These are phyloP conservation scores for Xylota segnis DNA, from an alignment of 2,888 invertebrate species.

Conservation along the genomic window DNA sequence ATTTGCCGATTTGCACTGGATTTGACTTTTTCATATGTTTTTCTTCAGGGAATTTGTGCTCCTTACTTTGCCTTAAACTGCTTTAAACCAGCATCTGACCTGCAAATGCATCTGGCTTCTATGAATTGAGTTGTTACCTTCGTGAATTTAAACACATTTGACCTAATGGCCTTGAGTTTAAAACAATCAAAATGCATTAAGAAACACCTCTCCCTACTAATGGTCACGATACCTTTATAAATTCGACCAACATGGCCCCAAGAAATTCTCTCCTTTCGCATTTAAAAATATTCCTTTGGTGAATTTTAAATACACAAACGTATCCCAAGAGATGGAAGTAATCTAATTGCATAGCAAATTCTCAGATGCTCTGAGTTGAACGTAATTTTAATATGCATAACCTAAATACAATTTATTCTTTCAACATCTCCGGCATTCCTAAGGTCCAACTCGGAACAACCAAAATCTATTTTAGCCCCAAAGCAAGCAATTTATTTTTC, in stretches of 20 bases:
- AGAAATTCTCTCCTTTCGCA: background rate
- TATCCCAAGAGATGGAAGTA: background rate
- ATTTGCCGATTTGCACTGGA: too few relatives aligned
- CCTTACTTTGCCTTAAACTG: too few relatives aligned
- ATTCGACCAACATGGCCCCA: background rate
- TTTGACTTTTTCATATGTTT: too few relatives aligned
- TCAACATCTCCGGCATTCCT: background rate
- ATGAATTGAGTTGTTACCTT: too few relatives aligned
- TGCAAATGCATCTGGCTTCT: too few relatives aligned
- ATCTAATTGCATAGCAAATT: background rate
- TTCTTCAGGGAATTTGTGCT: too few relatives aligned
- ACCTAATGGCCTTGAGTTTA: background rate
- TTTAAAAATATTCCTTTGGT: too few relatives aligned
- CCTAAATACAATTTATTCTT: background rate
- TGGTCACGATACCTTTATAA: background rate
- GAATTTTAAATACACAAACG: background rate
- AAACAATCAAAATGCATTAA: background rate
- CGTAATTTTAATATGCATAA: background rate
- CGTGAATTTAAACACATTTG: background rate
- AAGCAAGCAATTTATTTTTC: slow-evolving; percentile 30
- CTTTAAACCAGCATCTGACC: too few relatives aligned
- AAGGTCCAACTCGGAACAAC: background rate
- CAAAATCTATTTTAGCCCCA: slow-evolving; percentile 4
- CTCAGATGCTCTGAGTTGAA: background rate
- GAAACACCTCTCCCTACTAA: background rate